Evolutionary conservation across 2,888 invertebrate genomes (phyloP).

Genomic region (Cataglyphis livida): DNA sequence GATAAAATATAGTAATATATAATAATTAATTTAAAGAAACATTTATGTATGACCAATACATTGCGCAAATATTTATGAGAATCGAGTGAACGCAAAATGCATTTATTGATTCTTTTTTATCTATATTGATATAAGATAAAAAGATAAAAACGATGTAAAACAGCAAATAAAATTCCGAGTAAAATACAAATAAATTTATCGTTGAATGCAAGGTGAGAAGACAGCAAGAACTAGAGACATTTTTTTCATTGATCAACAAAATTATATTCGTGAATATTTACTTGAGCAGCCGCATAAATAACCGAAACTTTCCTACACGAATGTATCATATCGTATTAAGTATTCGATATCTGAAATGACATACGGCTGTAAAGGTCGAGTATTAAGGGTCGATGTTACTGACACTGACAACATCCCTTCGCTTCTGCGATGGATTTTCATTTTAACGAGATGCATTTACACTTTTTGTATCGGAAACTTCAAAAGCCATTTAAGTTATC

Average conservation of each 20-base stretch:
- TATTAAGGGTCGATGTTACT: background rate
- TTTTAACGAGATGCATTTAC: background rate
- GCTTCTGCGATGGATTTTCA: conserved; percentile 5
- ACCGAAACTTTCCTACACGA: background rate
- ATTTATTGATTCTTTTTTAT: background rate
- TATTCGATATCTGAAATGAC: background rate
- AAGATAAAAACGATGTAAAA: background rate
- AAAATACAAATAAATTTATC: background rate
- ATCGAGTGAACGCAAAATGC: background rate
- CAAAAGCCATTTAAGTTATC: conserved; percentile 44
- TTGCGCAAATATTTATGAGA: background rate
- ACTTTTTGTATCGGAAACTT: conserved; percentile 33
- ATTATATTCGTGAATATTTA: background rate
- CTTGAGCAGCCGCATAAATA: background rate
- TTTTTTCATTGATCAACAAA: background rate
- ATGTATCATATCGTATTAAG: background rate
- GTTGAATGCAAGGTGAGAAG: background rate
- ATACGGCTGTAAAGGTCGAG: conserved; percentile 22
- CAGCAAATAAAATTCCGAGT: background rate
- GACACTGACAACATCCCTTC: background rate
- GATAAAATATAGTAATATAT: background rate
- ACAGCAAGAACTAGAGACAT: background rate
- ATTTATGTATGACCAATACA: background rate
- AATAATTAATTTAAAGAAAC: background rate
- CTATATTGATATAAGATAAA: background rate